These are phyloP conservation scores for Entomobrya proxima DNA, from an alignment of 2,888 invertebrate genomes.

Conservation along the genomic window DNA sequence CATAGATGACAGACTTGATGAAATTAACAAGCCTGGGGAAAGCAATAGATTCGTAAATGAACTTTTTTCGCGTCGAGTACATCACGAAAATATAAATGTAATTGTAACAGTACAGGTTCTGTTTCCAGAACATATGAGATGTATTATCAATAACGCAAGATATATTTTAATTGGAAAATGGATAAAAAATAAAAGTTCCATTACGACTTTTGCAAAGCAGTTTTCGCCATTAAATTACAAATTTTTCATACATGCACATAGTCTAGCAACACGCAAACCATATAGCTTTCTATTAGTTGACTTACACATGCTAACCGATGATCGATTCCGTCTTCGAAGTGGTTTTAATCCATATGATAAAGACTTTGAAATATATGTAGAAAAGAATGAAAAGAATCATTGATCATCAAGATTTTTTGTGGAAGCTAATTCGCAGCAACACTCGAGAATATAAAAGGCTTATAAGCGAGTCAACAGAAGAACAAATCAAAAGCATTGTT, in stretches of 20 bases:
- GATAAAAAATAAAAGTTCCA: background rate
- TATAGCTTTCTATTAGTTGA: constrained; percentile 1
- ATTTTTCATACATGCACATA: background rate
- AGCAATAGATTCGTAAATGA: background rate
- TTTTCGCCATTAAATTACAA: background rate
- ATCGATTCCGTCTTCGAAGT: background rate
- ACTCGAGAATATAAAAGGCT: background rate
- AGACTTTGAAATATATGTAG: background rate
- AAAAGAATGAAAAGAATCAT: background rate
- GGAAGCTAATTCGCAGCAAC: background rate
- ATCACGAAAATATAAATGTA: background rate
- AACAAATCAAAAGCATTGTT: background rate
- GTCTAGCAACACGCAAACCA: background rate
- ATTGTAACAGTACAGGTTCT: background rate
- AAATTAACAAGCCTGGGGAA: background rate
- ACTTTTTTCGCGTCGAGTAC: background rate
- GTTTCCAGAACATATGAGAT: background rate
- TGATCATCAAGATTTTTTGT: background rate
- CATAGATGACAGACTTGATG: background rate
- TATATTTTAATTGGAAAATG: constrained; percentile 13
- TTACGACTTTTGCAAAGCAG: background rate
- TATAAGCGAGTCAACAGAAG: background rate
- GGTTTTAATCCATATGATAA: background rate
- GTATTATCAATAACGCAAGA: background rate
- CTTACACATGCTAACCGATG: background rate